Base-by-base conservation (phyloP, 2,797 vertebrate genomes). In the Etheostoma perlongum region DNA sequence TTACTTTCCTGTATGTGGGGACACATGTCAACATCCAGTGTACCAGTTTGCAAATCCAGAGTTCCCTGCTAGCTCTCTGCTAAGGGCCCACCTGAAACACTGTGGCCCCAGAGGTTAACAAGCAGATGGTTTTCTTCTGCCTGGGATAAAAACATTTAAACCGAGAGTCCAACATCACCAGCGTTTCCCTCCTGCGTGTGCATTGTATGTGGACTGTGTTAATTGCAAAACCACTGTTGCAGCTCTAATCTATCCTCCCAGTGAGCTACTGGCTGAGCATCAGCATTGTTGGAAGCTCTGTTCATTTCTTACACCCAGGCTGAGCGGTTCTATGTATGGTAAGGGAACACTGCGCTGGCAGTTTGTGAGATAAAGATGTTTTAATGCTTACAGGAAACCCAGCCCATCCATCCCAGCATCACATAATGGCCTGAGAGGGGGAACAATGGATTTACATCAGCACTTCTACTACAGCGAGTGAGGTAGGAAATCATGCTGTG, bases 301-400 rank as follows among this genome's bases (percentile, higher is more conserved):
- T 68, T 69, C 16, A 14, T 74, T 36, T 74, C 58, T 72, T 36
- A 36, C 62, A 64, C 30, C 48, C 58, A 5, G 15, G 52, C 80
- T 61, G 44, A 53, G 64, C 25, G 4, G 5, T 36, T 53, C 18
- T 60, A 44, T 53, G 33, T 40, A 16, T 76, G 11, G 66, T 67
- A 72, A 72, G 64, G 67, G 49, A 79, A 54, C 81, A 49, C 66
- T 65, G 55, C 30, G 40, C 72, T 18, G 52, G 15, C 64, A 67
- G 47, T 14, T 19, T 59, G 70, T 13, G 18, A 81, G 85, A 86
- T 74, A 77, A 87, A 86, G 81, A 77, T 65, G 79, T 53, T 83
- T 85, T 81, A 80, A 30, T 52, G 79, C 81, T 82, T 51, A 80
- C 85, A 85, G 86, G 86, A 92, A 89, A 84, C 82, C 81, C 79